Evolutionary conservation across 1,140 invertebrate species (phyloP), one percentile per base, ranked within the genome.

Genomic region (Drosophila yakuba): DNA sequence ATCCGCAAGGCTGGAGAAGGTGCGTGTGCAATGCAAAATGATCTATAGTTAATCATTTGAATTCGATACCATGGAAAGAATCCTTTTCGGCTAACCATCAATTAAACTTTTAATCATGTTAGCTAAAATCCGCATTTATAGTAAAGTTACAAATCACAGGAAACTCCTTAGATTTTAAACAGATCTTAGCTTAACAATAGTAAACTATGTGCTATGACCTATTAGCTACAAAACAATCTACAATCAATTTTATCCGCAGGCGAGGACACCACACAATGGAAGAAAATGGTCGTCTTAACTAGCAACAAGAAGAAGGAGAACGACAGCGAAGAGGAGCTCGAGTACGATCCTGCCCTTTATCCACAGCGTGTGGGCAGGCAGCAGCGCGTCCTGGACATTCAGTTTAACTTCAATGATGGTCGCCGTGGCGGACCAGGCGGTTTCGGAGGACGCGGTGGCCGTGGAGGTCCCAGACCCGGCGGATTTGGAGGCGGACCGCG

Each of bases 1-100:
- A 93, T 98, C 75, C 95, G 97, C 63, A 98, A 98, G 93, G 96
- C 97, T 59, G 97, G 97, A 44, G 97, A 98, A 93, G 97, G 90
- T 91, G 43, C 8, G 43, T 23, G 4, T 1, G 1, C 43, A 32
- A 32, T 32, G 28, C 28, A 32, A 8, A 8, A 32, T 32, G 10
- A 10, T 8, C 3, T 32, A 32, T 32, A 8, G 28, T 8, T 32
- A 7, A 28, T 28, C 5, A 32, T 32, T 8, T 8, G 2, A 32
- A 32, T 32, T 32, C 28, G 28, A 28, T 28, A 28, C 6, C 25
- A 25, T 3, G 25, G 25, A 25, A 25, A 28, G 28, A 28, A 28
- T 6, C 28, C 28, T 32, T 32, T 32, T 8, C 28, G 28, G 0
- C 28, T 8, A 32, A 10, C 28, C 7, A 32, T 8, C 7, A 32